phyloP scores from a whole-genome alignment of 2,797 vertebrate species.

The Pantherophis alleghaniensis region DNA sequence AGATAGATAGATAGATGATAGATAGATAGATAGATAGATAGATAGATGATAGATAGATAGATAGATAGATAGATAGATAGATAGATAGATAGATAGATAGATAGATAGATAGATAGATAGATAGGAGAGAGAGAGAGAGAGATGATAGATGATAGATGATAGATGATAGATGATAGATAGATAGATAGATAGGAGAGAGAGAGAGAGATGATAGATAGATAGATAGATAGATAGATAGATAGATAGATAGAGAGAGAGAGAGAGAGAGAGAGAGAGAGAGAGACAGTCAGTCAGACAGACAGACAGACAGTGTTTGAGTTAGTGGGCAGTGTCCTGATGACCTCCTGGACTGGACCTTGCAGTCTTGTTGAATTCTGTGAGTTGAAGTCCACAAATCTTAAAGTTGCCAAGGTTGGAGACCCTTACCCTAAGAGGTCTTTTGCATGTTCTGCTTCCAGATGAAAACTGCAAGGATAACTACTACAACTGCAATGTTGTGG shows the following conservation, averaged over 20 bases:
- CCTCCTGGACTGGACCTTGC: neutral
- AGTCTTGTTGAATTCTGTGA: neutral
- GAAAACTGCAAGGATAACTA: conserved; percentile 93
- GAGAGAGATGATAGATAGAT: too few relatives aligned
- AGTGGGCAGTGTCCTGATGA: neutral
- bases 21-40: too few relatives aligned
- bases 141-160: neutral
- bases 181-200: neutral
- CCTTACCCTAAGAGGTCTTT: neutral
- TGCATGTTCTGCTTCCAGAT: conserved; percentile 69
- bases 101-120: neutral
- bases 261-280: too few relatives aligned
- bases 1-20: neutral
- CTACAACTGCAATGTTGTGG: conserved; percentile 96
- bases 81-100: too few relatives aligned
- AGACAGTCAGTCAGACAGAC: too few relatives aligned
- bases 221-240: too few relatives aligned
- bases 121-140: too few relatives aligned
- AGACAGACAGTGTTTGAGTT: neutral
- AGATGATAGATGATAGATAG: neutral
- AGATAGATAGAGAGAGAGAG: accelerated
- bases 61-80: neutral
- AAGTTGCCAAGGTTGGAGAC: neutral
- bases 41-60: neutral
- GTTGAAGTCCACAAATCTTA: too few relatives aligned